Evolutionary conservation across 1,140 invertebrate genomes (phyloP).

Genomic region (Potamilus streckersoni): DNA sequence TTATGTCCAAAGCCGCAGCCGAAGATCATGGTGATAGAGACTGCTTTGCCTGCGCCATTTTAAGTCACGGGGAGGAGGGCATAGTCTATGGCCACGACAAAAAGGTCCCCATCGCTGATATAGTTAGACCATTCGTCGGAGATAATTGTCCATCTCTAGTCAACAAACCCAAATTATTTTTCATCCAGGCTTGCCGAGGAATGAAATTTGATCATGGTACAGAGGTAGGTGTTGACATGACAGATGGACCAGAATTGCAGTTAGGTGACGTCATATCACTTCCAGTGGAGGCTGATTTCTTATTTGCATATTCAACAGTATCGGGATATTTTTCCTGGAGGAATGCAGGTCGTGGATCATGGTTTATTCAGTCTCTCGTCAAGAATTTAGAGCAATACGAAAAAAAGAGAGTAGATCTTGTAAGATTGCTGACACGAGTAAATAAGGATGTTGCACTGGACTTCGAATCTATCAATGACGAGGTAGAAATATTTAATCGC

Average conservation of each 20-base stretch:
- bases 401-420: conserved; percentile 77
- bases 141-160: conserved; percentile 42
- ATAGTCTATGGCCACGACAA: conserved; percentile 48
- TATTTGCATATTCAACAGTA: conserved; percentile 94
- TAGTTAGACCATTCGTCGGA: conserved; percentile 52
- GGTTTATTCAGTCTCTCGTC: conserved; percentile 95
- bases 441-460: conserved; percentile 86
- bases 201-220: conserved; percentile 25
- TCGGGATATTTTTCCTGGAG: conserved; percentile 93
- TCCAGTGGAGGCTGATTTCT: conserved; percentile 92
- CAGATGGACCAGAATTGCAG: neutral
- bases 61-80: conserved; percentile 54
- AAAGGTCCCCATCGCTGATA: conserved; percentile 39
- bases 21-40: conserved; percentile 25
- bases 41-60: conserved; percentile 40
- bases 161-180: conserved; percentile 61
- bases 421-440: conserved; percentile 90
- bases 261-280: conserved; percentile 63
- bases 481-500: conserved; percentile 82
- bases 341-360: conserved; percentile 85
- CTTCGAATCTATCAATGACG: conserved; percentile 85
- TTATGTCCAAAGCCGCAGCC: conserved; percentile 10
- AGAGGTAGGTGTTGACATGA: conserved; percentile 6
- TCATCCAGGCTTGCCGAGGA: conserved; percentile 61
- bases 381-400: conserved; percentile 76